A percentile compares a stretch with the other conserved stretches of the same genome.
These are phyloP conservation scores for Cichladusa arquata DNA, from an alignment of 2,113 vertebrate genomes.

Conservation along the genomic window DNA sequence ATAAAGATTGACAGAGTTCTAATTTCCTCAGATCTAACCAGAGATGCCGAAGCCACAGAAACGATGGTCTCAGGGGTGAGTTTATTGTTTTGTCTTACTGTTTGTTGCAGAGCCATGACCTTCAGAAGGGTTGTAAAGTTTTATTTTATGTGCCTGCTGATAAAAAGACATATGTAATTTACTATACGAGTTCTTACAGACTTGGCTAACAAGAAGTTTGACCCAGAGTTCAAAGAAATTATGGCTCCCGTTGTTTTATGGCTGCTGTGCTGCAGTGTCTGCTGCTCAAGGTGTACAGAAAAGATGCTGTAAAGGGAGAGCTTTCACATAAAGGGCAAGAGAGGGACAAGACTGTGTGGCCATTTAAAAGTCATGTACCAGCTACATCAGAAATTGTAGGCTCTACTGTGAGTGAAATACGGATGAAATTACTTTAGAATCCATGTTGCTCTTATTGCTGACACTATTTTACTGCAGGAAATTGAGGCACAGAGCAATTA, in stretches of 20 bases:
- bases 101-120: slow-evolving; percentile 22
- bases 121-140: slow-evolving; percentile 42
- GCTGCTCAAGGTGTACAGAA: background rate
- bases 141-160: slow-evolving; percentile 45
- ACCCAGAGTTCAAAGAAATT: slow-evolving; percentile 60
- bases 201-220: slow-evolving; percentile 46
- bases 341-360: background rate
- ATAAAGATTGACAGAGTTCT: background rate
- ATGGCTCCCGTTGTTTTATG: slow-evolving; percentile 33
- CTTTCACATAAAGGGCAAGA: background rate
- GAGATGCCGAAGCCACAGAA: background rate
- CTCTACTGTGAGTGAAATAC: background rate
- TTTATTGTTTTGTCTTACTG: slow-evolving; percentile 22
- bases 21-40: background rate
- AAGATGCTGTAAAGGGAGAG: slow-evolving; percentile 7
- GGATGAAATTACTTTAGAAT: background rate
- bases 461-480: background rate
- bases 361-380: background rate
- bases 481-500: background rate
- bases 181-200: background rate
- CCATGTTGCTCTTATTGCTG: background rate
- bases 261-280: background rate
- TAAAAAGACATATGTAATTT: slow-evolving; percentile 38
- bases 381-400: background rate
- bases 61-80: background rate